Evolutionary conservation across 2,888 invertebrate species (phyloP).

Genomic region (Nemotelus nigrinus): DNA sequence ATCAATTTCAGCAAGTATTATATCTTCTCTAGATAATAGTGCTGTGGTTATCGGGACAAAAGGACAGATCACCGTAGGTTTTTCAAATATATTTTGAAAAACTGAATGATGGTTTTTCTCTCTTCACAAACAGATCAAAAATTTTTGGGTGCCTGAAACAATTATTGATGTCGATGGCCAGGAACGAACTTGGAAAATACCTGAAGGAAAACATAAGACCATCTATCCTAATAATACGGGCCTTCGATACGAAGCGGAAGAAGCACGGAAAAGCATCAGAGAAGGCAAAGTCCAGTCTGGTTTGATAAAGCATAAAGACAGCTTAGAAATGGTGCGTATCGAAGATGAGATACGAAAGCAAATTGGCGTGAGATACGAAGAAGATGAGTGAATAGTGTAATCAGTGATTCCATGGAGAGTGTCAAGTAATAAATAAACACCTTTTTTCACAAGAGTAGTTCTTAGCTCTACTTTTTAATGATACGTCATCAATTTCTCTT

Average conservation of each 20-base stretch:
- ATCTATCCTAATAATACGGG: constrained; percentile 80
- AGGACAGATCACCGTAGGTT: constrained; percentile 61
- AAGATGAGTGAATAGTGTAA: constrained; percentile 61
- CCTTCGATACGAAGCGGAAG: constrained; percentile 80
- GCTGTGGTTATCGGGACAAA: constrained; percentile 62
- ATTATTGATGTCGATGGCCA: constrained; percentile 73
- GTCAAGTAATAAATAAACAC: no score
- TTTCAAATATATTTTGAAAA: neutral
- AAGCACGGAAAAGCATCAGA: constrained; percentile 77
- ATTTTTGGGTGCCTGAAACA: constrained; percentile 80
- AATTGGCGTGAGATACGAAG: constrained; percentile 72
- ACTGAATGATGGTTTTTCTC: no score
- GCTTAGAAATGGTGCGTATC: constrained; percentile 74
- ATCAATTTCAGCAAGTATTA: constrained; percentile 61
- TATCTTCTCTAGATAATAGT: constrained; percentile 57
- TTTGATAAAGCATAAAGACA: constrained; percentile 74
- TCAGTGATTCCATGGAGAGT: no score
- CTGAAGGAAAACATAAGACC: constrained; percentile 69
- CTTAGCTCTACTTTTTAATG: no score
- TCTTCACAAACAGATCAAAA: constrained; percentile 60
- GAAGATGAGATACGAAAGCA: constrained; percentile 78
- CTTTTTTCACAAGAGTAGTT: no score
- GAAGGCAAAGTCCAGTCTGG: constrained; percentile 76
- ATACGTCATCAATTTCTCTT: no score
- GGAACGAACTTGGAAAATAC: constrained; percentile 73